These are phyloP conservation scores for Oostethus manadensis DNA, from an alignment of 2,113 vertebrate species.

Conservation along the genomic window DNA sequence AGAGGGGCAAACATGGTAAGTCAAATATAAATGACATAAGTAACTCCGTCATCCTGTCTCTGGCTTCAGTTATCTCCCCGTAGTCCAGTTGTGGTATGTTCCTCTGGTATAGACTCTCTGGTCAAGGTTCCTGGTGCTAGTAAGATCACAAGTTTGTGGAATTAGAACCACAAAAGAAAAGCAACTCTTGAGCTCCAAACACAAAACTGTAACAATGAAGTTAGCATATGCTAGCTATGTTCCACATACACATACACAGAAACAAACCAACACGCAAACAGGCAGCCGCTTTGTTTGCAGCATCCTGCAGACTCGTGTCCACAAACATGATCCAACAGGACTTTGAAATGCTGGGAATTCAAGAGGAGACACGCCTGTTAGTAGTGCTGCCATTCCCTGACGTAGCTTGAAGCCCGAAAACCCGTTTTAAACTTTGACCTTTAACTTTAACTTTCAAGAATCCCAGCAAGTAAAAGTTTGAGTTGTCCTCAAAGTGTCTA, in stretches of 20 bases:
- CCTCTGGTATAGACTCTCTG: neutral
- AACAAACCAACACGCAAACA: slow-evolving; percentile 1
- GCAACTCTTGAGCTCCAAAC: neutral
- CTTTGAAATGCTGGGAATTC: slow-evolving; percentile 10
- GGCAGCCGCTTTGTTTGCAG: neutral
- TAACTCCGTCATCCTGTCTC: neutral
- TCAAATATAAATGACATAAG: neutral
- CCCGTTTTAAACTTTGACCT: neutral
- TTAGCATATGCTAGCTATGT: neutral
- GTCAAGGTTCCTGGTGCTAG: neutral
- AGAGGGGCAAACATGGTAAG: slow-evolving; percentile 52
- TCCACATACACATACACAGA: slow-evolving; percentile 1
- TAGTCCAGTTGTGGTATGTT: neutral
- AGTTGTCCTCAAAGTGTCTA: no score
- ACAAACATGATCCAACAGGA: slow-evolving; percentile 9
- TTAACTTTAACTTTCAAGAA: neutral
- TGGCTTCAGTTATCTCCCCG: neutral
- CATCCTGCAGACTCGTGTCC: neutral
- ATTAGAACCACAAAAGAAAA: neutral
- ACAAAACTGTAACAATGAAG: neutral
- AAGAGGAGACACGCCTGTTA: neutral
- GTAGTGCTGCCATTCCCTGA: neutral
- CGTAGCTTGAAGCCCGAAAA: neutral
- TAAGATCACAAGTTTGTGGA: no score
- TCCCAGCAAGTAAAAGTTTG: neutral